phyloP scores from a whole-genome alignment of 2,888 invertebrate genomes.

The Limenitis camilla region DNA sequence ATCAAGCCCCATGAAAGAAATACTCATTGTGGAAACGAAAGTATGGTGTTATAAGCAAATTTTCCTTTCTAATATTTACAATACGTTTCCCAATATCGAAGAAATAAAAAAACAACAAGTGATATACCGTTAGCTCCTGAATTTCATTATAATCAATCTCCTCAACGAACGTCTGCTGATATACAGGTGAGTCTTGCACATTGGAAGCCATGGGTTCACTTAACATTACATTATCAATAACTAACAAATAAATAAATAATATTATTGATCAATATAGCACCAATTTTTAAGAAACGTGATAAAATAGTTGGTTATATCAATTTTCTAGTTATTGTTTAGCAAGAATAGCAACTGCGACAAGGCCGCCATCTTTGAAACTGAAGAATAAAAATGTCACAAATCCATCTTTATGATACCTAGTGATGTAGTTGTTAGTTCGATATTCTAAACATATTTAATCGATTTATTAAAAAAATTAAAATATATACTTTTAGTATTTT shows the following conservation, averaged over 20 bases:
- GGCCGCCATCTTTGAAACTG: slow-evolving; percentile 71
- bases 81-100: no score
- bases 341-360: slow-evolving; percentile 72
- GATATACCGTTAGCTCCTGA: slow-evolving; percentile 78
- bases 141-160: slow-evolving; percentile 87
- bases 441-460: no score
- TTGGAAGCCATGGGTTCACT: slow-evolving; percentile 72
- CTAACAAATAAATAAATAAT: slow-evolving; percentile 41
- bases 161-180: slow-evolving; percentile 78
- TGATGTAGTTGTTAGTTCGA: no score
- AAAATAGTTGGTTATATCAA: slow-evolving; percentile 54
- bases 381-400: slow-evolving; percentile 39
- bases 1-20: no score
- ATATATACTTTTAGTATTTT: no score
- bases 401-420: no score
- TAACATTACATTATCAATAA: slow-evolving; percentile 71
- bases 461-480: no score
- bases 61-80: no score
- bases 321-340: slow-evolving; percentile 69
- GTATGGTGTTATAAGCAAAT: no score
- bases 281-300: slow-evolving; percentile 27
- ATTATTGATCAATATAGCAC: slow-evolving; percentile 28
- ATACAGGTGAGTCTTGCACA: slow-evolving; percentile 66
- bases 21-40: no score
- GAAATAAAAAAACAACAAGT: no score